Percentiles rank a stretch among this genome's conserved stretches.
Evolutionary conservation across 2,888 invertebrate genomes (phyloP).

Genomic region (Xylophagus ater): DNA sequence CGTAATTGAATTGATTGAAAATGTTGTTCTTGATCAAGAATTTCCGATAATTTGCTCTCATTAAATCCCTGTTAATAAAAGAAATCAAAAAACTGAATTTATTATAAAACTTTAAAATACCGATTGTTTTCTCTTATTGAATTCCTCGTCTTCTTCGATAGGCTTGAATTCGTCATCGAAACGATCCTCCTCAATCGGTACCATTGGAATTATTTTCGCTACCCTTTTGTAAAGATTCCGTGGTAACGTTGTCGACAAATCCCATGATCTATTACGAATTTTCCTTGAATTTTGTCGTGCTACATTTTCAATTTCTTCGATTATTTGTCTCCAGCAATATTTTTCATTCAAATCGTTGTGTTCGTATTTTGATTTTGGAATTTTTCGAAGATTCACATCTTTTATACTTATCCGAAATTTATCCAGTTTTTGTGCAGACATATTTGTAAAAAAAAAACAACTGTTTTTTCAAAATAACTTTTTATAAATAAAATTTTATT

Average conservation of each 20-base stretch:
- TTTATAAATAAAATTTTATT: no score
- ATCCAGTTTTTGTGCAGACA: no score
- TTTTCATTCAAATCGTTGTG: constrained; percentile 16
- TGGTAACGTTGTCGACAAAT: constrained; percentile 31
- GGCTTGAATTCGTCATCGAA: constrained; percentile 25
- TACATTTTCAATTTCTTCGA: constrained; percentile 27
- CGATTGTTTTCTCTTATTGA: constrained; percentile 1
- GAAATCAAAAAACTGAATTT: background rate
- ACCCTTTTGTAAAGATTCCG: constrained; percentile 27
- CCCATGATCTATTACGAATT: constrained; percentile 20
- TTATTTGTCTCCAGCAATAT: constrained; percentile 28
- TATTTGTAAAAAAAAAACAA: no score
- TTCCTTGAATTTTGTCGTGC: constrained; percentile 18
- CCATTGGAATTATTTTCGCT: constrained; percentile 28
- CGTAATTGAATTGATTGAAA: constrained; percentile 22
- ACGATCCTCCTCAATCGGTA: constrained; percentile 27
- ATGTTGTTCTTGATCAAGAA: constrained; percentile 29
- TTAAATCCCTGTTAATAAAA: constrained; percentile 20
- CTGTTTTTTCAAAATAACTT: no score
- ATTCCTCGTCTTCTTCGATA: constrained; percentile 16
- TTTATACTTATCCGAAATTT: background rate
- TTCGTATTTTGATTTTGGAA: constrained; percentile 1
- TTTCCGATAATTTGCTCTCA: constrained; percentile 31
- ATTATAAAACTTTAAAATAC: background rate
- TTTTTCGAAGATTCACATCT: background rate